phyloP scores from a whole-genome alignment of 1,140 invertebrate species.

The Pteromalus puparum region DNA sequence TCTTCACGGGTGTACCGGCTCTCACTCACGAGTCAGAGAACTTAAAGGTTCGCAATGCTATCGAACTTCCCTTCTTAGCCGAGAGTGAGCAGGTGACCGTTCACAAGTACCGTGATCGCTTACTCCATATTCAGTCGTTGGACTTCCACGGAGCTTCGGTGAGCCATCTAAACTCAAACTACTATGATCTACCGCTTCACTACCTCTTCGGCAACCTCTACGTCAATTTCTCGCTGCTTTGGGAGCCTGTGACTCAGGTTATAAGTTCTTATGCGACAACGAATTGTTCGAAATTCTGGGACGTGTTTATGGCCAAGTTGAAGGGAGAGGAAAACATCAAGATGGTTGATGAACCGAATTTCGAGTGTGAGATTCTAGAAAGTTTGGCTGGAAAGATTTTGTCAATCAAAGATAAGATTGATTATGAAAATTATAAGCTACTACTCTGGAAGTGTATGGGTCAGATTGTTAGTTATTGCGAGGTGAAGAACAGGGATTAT shows the following conservation, averaged over 20 bases:
- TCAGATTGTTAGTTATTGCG: slow-evolving; percentile 83
- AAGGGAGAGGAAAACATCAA: slow-evolving; percentile 50
- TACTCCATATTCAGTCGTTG: slow-evolving; percentile 85
- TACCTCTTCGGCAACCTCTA: slow-evolving; percentile 90
- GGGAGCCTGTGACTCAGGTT: slow-evolving; percentile 87
- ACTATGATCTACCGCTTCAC: slow-evolving; percentile 80
- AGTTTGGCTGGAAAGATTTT: slow-evolving; percentile 55
- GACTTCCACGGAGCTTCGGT: slow-evolving; percentile 78
- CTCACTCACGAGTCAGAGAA: slow-evolving; percentile 53
- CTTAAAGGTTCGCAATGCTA: slow-evolving; percentile 62
- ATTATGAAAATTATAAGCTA: slow-evolving; percentile 85
- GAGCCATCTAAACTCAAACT: slow-evolving; percentile 76
- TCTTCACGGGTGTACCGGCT: slow-evolving; percentile 79
- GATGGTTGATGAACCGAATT: slow-evolving; percentile 54
- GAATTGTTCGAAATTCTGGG: slow-evolving; percentile 85
- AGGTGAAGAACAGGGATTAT: slow-evolving; percentile 86
- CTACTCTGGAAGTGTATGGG: slow-evolving; percentile 88
- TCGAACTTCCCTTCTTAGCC: slow-evolving; percentile 71
- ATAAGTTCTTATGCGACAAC: slow-evolving; percentile 85
- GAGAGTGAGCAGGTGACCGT: slow-evolving; percentile 82
- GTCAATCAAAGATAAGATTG: slow-evolving; percentile 77
- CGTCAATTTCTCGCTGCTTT: slow-evolving; percentile 91
- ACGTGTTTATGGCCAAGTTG: slow-evolving; percentile 81
- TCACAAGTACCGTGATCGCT: slow-evolving; percentile 85
- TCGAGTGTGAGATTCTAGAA: slow-evolving; percentile 63